These are phyloP conservation scores for Channallabes apus DNA, from an alignment of 2,797 vertebrate genomes.

Conservation along the genomic window DNA sequence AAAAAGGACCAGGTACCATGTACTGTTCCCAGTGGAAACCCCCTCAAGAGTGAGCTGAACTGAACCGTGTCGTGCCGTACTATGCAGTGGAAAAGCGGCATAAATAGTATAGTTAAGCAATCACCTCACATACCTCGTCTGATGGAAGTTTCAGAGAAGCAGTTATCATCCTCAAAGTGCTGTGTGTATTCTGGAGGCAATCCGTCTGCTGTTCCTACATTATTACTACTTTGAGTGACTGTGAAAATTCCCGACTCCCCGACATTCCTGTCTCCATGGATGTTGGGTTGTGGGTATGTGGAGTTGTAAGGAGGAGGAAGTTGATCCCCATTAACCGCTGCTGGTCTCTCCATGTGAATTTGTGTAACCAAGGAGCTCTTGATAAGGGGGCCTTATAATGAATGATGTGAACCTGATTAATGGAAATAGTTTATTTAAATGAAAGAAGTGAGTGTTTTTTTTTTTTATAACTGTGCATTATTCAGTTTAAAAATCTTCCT, in stretches of 20 bases:
- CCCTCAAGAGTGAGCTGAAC: too few species aligned
- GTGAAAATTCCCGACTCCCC: slow-evolving; percentile 61
- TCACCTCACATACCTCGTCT: slow-evolving; percentile 62
- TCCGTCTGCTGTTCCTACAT: slow-evolving; percentile 36
- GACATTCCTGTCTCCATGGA: slow-evolving; percentile 50
- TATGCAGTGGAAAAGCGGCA: too few species aligned
- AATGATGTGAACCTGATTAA: not conserved
- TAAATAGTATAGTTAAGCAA: not conserved
- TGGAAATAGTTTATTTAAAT: not conserved
- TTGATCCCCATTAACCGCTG: slow-evolving; percentile 12
- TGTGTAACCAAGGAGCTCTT: not conserved
- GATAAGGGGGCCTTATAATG: not conserved
- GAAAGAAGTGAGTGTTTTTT: not conserved
- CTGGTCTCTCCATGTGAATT: slow-evolving; percentile 60
- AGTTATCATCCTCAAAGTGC: slow-evolving; percentile 51
- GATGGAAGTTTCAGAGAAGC: slow-evolving; percentile 67
- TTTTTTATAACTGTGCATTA: not conserved
- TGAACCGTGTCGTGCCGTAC: too few species aligned
- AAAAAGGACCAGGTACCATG: too few species aligned
- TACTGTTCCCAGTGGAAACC: too few species aligned
- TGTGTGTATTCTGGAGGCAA: slow-evolving; percentile 61
- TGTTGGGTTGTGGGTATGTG: slow-evolving; percentile 28
- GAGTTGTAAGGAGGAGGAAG: slow-evolving; percentile 62
- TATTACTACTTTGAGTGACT: slow-evolving; percentile 49
- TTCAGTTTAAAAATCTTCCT: not conserved